Conservation (phyloP, 2,113 vertebrate genomes). For the Semnornis frantzii region DNA sequence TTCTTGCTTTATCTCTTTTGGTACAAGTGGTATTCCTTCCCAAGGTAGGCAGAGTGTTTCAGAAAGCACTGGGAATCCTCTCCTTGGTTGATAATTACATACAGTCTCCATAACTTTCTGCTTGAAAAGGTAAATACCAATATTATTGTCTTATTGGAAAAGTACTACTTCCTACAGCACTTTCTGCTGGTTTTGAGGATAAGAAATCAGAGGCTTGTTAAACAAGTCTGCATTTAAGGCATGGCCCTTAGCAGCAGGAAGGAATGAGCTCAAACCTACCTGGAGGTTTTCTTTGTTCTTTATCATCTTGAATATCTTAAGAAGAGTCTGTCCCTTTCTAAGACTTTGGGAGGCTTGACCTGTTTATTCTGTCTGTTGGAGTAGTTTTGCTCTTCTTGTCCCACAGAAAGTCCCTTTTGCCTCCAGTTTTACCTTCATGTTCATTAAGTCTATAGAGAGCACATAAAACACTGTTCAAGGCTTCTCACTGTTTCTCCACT, state of each 20-base stretch:
- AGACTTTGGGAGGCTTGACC: background rate
- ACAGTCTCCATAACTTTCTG: background rate
- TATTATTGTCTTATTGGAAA: background rate
- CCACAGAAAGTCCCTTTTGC: background rate
- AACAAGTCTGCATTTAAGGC: no score
- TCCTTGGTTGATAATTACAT: background rate
- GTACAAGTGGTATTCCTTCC: constrained; percentile 36
- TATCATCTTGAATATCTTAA: background rate
- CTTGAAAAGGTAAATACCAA: background rate
- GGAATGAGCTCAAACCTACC: background rate
- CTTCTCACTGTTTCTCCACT: constrained; percentile 64
- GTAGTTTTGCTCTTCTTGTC: background rate
- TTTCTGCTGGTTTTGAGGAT: background rate
- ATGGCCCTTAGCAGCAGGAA: no score
- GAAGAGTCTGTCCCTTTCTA: background rate
- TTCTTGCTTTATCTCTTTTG: background rate
- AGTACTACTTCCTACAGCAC: background rate
- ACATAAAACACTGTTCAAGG: constrained; percentile 4
- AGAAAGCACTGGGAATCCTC: constrained; percentile 25
- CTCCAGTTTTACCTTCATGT: background rate
- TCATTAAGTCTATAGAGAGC: constrained; percentile 7
- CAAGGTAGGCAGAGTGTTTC: constrained; percentile 16
- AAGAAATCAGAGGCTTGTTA: no score
- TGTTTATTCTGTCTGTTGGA: background rate
- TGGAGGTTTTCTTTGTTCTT: background rate